Percentiles rank a stretch among this genome's conserved stretches.
phyloP scores from a whole-genome alignment of 2,113 vertebrate species.

The Boulengeromyrus knoepffleri region DNA sequence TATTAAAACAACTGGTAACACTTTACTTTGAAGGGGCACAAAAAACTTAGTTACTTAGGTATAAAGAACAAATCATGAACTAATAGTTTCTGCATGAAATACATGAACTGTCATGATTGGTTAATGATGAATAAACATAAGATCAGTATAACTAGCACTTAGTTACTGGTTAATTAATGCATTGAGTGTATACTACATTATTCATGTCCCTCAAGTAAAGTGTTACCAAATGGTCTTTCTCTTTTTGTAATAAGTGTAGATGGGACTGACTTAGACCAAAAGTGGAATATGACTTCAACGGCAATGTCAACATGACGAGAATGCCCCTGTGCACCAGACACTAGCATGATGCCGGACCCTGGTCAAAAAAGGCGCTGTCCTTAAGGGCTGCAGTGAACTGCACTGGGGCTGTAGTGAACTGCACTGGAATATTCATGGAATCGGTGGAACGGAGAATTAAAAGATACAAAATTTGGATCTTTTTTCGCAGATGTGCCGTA shows the following conservation, averaged over 20 bases:
- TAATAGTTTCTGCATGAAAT: neutral
- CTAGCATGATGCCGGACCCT: neutral
- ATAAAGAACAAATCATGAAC: neutral
- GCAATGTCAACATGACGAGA: neutral
- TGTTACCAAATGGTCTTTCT: neutral
- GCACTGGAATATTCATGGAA: neutral
- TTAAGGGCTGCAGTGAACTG: no score
- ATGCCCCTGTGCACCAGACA: neutral
- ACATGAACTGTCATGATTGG: neutral
- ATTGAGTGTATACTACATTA: neutral
- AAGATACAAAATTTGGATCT: neutral
- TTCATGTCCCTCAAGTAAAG: neutral
- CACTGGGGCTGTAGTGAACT: neutral
- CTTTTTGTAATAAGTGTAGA: neutral
- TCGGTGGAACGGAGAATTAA: neutral
- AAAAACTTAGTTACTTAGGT: neutral
- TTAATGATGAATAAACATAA: neutral
- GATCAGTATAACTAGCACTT: neutral
- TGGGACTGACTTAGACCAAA: neutral
- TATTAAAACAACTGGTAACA: neutral
- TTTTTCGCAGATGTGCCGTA: neutral
- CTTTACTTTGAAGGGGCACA: neutral
- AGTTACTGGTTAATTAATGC: neutral
- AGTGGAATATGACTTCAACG: neutral
- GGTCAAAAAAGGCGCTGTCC: neutral